Conservation (phyloP, 2,113 vertebrate genomes). For the Anguilla japonica region DNA sequence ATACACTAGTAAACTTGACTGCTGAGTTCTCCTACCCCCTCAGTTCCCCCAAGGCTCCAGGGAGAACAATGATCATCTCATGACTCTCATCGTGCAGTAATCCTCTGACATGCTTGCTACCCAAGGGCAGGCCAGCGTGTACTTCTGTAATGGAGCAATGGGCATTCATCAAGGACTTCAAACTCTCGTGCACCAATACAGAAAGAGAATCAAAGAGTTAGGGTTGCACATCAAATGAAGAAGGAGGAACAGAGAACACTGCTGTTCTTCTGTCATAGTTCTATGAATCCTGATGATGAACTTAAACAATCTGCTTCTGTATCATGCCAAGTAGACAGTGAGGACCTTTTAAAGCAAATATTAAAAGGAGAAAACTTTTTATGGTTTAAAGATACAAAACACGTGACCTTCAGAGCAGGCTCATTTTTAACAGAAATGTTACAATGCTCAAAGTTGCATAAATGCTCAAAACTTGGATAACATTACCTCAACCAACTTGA, state of each 20-base stretch:
- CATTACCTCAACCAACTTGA: not conserved
- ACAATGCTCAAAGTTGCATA: not conserved
- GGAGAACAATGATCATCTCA: constrained; percentile 1
- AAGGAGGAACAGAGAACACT: not conserved
- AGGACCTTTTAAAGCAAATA: not conserved
- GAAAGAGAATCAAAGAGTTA: not conserved
- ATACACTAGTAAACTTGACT: not conserved
- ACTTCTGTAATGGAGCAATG: not conserved
- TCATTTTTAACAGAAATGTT: not conserved
- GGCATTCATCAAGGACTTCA: not conserved
- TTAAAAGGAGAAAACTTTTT: not conserved
- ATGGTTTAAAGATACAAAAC: not conserved
- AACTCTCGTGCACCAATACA: not conserved
- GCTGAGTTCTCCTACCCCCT: not conserved
- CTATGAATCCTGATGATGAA: not conserved
- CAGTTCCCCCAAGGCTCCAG: not conserved
- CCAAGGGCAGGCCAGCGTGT: not conserved
- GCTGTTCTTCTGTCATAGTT: not conserved
- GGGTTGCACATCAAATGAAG: not conserved
- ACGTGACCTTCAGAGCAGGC: not conserved
- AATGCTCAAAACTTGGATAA: not conserved
- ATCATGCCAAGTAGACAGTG: not conserved
- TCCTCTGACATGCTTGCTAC: not conserved
- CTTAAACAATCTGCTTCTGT: not conserved
- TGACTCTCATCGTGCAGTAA: not conserved